phyloP scores from a whole-genome alignment of 2,113 vertebrate species.

The Clarias batrachus region DNA sequence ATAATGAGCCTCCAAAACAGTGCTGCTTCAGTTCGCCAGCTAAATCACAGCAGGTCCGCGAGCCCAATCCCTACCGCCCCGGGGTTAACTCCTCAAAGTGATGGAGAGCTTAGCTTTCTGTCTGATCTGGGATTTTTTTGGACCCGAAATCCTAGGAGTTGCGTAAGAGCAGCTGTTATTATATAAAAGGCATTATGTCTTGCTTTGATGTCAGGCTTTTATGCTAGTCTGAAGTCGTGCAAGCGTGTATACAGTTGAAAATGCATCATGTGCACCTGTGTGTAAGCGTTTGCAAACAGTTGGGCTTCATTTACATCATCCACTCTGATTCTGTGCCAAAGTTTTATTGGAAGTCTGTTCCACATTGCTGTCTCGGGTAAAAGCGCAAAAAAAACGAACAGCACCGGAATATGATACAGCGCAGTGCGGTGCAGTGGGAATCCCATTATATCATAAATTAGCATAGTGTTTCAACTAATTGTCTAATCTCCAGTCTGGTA shows the following conservation, averaged over 20 bases:
- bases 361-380: not conserved
- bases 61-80: conserved; percentile 62
- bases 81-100: conserved; percentile 59
- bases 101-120: conserved; percentile 42
- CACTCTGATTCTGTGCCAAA: conserved; percentile 8
- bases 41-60: conserved; percentile 67
- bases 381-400: not conserved
- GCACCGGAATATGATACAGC: not conserved
- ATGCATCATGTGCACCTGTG: conserved; percentile 4
- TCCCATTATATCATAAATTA: not conserved
- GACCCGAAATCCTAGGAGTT: conserved; percentile 52
- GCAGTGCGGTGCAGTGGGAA: not conserved
- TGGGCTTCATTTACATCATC: conserved; percentile 16
- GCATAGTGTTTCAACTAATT: conserved; percentile 11
- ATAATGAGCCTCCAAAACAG: conserved; percentile 62
- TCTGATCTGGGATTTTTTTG: conserved; percentile 33
- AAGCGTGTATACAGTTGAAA: not conserved
- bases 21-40: conserved; percentile 66
- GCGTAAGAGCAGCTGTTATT: conserved; percentile 46
- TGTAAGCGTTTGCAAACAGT: conserved; percentile 5
- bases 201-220: conserved; percentile 31
- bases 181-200: conserved; percentile 47
- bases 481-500: not conserved
- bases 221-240: not conserved
- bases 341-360: conserved; percentile 13